These are phyloP conservation scores for Argentina silus DNA, from an alignment of 2,797 vertebrate genomes.

Conservation along the genomic window DNA sequence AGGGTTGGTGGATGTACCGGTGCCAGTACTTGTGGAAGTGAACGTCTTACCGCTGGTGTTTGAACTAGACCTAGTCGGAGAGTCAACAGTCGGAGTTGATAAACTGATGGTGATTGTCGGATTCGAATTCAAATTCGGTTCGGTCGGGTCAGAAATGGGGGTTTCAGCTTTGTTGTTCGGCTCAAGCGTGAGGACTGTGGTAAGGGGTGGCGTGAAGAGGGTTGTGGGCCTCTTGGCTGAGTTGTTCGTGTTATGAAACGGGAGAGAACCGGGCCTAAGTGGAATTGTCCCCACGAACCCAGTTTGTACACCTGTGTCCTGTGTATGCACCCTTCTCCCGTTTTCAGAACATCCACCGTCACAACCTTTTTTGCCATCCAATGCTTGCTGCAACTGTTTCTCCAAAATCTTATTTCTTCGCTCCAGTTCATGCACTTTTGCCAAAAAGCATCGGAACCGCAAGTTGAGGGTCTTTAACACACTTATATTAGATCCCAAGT, in stretches of 20 bases:
- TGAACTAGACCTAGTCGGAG: constrained; percentile 63
- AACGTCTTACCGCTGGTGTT: constrained; percentile 59
- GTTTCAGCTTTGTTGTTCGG: constrained; percentile 41
- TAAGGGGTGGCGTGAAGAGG: constrained; percentile 68
- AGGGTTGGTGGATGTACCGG: constrained; percentile 61
- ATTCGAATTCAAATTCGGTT: constrained; percentile 48
- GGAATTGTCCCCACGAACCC: constrained; percentile 84
- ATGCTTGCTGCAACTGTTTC: constrained; percentile 92
- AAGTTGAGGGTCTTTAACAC: constrained; percentile 95
- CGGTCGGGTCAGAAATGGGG: constrained; percentile 40
- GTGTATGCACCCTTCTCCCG: constrained; percentile 66
- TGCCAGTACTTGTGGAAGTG: constrained; percentile 50
- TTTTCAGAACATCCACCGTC: constrained; percentile 65
- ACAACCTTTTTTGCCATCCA: constrained; percentile 77
- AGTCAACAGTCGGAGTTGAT: constrained; percentile 73
- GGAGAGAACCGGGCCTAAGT: constrained; percentile 69
- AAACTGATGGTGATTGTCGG: constrained; percentile 75
- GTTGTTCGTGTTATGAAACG: constrained; percentile 79
- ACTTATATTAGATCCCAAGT: constrained; percentile 96
- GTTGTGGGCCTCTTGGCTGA: constrained; percentile 77
- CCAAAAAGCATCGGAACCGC: constrained; percentile 94
- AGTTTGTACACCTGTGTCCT: constrained; percentile 89
- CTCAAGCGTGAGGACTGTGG: constrained; percentile 47
- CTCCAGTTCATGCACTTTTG: constrained; percentile 95
- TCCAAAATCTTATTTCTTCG: constrained; percentile 94